Evolutionary conservation across 2,797 vertebrate species (phyloP).

Genomic region (Lagodon rhomboides): DNA sequence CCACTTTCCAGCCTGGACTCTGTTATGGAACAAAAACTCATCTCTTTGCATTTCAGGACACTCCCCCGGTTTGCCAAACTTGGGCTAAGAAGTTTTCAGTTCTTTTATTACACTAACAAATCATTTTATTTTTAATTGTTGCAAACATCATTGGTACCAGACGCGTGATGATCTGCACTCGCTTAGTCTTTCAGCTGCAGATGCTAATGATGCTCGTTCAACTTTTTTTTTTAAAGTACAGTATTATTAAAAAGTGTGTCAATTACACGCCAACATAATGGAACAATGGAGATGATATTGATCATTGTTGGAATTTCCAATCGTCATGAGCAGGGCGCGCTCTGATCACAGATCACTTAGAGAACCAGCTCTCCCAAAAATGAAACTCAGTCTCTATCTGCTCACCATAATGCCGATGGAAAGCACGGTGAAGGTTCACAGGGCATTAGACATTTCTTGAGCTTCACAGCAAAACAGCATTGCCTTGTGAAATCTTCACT

Average conservation of each 20-base stretch:
- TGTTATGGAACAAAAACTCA: constrained; percentile 18
- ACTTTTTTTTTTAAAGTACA: background rate
- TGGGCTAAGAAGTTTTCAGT: background rate
- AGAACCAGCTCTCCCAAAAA: too few relatives aligned
- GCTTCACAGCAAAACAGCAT: too few relatives aligned
- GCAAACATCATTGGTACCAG: background rate
- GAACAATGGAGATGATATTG: background rate
- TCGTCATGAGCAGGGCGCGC: background rate
- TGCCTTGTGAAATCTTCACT: too few relatives aligned
- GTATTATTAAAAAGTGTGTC: background rate
- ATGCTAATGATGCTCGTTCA: background rate
- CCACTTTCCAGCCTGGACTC: constrained; percentile 27
- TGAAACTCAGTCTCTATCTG: too few relatives aligned
- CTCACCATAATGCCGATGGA: too few relatives aligned
- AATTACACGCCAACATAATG: background rate
- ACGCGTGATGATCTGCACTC: background rate
- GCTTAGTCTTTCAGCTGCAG: background rate
- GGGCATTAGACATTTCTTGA: too few relatives aligned
- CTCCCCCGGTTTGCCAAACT: background rate
- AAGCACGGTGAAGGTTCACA: too few relatives aligned
- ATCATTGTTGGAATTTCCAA: background rate
- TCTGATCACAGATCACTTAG: background rate
- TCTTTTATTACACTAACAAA: background rate
- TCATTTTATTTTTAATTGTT: background rate
- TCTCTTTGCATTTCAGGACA: background rate